Evolutionary conservation across 2,888 invertebrate genomes (phyloP).

Genomic region (Andrena flavipes): DNA sequence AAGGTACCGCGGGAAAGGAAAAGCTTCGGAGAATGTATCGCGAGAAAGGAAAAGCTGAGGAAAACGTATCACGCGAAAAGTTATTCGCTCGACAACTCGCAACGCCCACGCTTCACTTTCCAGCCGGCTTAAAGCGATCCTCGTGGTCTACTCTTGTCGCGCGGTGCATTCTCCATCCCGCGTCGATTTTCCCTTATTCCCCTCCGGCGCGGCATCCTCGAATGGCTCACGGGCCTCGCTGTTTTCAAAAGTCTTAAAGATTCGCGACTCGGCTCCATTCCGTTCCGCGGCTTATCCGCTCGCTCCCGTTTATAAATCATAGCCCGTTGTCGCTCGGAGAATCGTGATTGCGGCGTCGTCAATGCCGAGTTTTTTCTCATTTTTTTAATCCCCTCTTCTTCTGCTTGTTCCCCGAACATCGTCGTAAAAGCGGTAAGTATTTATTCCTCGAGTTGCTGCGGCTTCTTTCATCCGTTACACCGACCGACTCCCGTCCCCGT

Average conservation of each 20-base stretch:
- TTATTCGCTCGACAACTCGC: conserved; percentile 62
- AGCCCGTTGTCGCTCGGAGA: background rate
- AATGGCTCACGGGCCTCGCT: background rate
- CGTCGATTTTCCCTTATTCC: conserved; percentile 13
- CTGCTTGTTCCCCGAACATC: background rate
- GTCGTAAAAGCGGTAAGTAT: conserved; percentile 8
- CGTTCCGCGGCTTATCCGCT: background rate
- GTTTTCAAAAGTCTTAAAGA: conserved; percentile 6
- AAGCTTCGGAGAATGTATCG: conserved; percentile 5
- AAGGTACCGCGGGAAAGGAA: conserved; percentile 41
- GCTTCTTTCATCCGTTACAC: conserved; percentile 4
- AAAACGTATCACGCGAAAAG: conserved; percentile 66
- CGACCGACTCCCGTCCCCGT: background rate
- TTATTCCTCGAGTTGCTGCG: conserved; percentile 2
- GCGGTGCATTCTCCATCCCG: conserved; percentile 20
- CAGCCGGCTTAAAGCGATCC: conserved; percentile 53
- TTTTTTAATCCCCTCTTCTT: background rate
- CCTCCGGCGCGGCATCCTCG: background rate
- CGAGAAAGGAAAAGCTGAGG: conserved; percentile 43
- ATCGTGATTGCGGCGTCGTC: conserved; percentile 7
- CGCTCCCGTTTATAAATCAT: conserved; percentile 7
- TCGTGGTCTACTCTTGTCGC: conserved; percentile 51
- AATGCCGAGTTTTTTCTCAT: background rate
- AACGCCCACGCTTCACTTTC: conserved; percentile 49
- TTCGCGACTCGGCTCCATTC: background rate